Base-by-base conservation (phyloP, 2,888 invertebrate species). In the Lasioglossum lativentre region DNA sequence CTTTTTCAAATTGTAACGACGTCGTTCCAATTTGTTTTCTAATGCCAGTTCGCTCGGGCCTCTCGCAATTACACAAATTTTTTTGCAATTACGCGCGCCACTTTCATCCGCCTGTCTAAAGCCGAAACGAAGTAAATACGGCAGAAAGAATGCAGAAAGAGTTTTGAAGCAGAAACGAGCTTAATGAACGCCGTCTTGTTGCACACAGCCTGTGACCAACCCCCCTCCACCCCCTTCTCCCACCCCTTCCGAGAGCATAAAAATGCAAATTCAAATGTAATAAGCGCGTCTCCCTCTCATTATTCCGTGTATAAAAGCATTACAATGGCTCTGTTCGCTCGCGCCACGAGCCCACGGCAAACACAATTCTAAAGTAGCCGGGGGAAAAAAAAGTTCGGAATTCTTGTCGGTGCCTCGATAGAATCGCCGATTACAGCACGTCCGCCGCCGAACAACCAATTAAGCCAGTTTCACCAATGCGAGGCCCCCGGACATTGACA, bases 401-500 rank as follows among this genome's bases (percentile, higher is more conserved):
- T 75, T 59, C 16, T n/a, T 14, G 27, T n/a, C 47, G 16, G n/a
- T 23, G 10, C 16, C 30, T 16, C 6, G 19, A 16, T 10, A 10
- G 19, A 38, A 75, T 70, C 34, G 27, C 40, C 19, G 71, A 72
- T 42, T 47, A 63, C 34, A 59, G 52, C 74, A n/a, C n/a, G 23
- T 59, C 40, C n/a, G 34, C 38, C 45, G 19, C 19, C 63, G 40
- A 38, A 80, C 59, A 80, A 82, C 82, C 83, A 83, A 84, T 84
- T 84, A 84, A 80, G 78, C 74, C 72, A 34, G 78, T 82, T 80
- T 78, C 80, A 12, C 78, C 81, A 78, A 83, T 86, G 73, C 83
- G 68, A 42, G 76, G 10, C 63, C 66, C 59, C 66, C 59, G 59
- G 82, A 87, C 90, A 78, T 73, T 91, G 91, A 88, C 85, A 83